Percentiles rank a stretch among this genome's conserved stretches.
phyloP scores from a whole-genome alignment of 1,140 invertebrate genomes.

The Lucilia sericata region DNA sequence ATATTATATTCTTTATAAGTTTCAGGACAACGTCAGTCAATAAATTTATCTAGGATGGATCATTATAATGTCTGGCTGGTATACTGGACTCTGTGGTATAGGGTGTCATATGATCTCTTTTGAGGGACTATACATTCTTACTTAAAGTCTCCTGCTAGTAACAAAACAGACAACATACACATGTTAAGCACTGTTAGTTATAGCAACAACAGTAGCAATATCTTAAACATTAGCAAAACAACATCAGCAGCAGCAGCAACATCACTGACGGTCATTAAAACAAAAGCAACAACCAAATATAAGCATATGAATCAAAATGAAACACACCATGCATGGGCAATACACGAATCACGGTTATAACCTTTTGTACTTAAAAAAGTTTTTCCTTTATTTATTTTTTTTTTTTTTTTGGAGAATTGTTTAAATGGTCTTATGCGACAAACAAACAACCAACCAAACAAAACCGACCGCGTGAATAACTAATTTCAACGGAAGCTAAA shows the following conservation, averaged over 20 bases:
- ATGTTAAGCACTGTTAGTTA: not conserved
- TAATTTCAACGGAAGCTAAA: constrained; percentile 48
- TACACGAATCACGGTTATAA: constrained; percentile 42
- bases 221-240: not conserved
- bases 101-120: too few species aligned
- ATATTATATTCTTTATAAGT: too few species aligned
- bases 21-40: too few species aligned
- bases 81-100: too few species aligned
- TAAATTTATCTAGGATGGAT: too few species aligned
- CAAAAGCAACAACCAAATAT: constrained; percentile 44
- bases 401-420: not conserved
- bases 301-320: constrained; percentile 39
- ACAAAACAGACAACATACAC: constrained; percentile 29
- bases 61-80: too few species aligned
- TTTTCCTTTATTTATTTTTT: not conserved
- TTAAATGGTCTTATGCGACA: constrained; percentile 38
- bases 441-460: not conserved
- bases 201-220: not conserved
- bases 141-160: not conserved
- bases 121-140: too few species aligned
- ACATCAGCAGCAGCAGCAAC: not conserved
- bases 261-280: constrained; percentile 44
- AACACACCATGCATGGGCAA: constrained; percentile 14
- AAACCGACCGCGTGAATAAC: constrained; percentile 48
- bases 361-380: constrained; percentile 19